phyloP scores from a whole-genome alignment of 92 coral and sea anemone genomes.

The Umimayanthus kanabou region DNA sequence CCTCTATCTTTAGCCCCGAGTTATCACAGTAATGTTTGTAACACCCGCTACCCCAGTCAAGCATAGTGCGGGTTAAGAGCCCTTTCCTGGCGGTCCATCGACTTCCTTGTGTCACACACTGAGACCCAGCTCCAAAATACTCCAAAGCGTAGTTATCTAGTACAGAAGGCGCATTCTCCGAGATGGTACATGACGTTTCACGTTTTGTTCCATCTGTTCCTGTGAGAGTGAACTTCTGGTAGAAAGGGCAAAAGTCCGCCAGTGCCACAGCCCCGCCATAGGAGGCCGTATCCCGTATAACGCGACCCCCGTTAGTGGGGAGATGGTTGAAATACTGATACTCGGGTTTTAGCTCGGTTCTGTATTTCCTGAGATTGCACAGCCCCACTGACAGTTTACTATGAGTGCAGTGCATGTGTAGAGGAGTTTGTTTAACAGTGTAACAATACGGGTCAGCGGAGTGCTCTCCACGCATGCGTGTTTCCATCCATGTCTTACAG shows the following conservation, averaged over 20 bases:
- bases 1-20: constrained; percentile 70
- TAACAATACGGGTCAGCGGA: constrained; percentile 88
- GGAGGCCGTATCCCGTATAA: constrained; percentile 76
- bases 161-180: constrained; percentile 76
- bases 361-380: constrained; percentile 87
- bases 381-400: constrained; percentile 90
- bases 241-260: constrained; percentile 96
- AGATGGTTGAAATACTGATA: constrained; percentile 95
- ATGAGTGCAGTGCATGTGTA: constrained; percentile 96
- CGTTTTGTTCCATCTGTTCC: constrained; percentile 73
- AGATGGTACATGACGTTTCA: constrained; percentile 84
- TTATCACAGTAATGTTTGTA: constrained; percentile 74
- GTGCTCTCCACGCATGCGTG: constrained; percentile 56
- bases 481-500: constrained; percentile 98
- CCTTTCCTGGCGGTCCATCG: constrained; percentile 89
- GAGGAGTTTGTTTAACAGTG: constrained; percentile 80
- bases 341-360: constrained; percentile 63
- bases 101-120: constrained; percentile 86
- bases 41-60: constrained; percentile 99
- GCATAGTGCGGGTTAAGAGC: constrained; percentile 88
- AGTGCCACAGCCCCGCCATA: constrained; percentile 97
- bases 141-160: constrained; percentile 90
- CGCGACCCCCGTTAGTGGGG: constrained; percentile 53
- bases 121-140: constrained; percentile 68
- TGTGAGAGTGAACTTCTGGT: constrained; percentile 90